These are phyloP conservation scores for Cyrtorhinus lividipennis DNA, from an alignment of 1,140 invertebrate species.

Conservation along the genomic window DNA sequence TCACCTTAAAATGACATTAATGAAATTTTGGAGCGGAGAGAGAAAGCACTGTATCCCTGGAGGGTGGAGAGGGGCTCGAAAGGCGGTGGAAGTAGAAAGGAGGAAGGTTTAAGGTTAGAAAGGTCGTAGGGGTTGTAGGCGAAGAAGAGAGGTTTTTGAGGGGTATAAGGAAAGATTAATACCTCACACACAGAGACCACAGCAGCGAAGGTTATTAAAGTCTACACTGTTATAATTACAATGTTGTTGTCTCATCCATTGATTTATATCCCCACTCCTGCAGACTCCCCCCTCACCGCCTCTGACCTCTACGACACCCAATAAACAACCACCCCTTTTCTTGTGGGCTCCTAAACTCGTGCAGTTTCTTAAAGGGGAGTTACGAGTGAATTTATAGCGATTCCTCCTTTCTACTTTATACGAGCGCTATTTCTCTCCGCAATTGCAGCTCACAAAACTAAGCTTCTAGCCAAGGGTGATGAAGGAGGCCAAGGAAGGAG, in stretches of 20 bases:
- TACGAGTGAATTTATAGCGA: constrained; percentile 6
- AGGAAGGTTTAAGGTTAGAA: neutral
- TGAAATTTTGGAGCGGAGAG: constrained; percentile 31
- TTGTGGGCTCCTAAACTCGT: neutral
- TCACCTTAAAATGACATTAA: constrained; percentile 39
- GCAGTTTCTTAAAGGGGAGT: neutral
- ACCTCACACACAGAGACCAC: constrained; percentile 14
- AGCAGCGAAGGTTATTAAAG: constrained; percentile 19
- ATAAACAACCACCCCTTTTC: constrained; percentile 1
- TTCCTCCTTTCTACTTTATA: neutral
- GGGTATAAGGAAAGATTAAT: constrained; percentile 13
- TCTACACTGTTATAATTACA: constrained; percentile 15
- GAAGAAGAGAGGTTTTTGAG: constrained; percentile 13
- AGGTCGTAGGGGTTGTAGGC: neutral
- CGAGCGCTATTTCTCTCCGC: neutral
- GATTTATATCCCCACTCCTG: constrained; percentile 13
- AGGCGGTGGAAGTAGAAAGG: neutral
- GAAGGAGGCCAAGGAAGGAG: no score
- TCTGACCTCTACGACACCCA: neutral
- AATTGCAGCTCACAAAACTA: neutral
- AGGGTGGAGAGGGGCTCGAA: constrained; percentile 6
- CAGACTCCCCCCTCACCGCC: no score
- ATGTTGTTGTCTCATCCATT: constrained; percentile 13
- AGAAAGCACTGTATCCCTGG: no score
- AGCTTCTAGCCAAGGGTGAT: neutral